Base-by-base conservation (phyloP, 2,113 vertebrate species). In the Toxotes jaculatrix region DNA sequence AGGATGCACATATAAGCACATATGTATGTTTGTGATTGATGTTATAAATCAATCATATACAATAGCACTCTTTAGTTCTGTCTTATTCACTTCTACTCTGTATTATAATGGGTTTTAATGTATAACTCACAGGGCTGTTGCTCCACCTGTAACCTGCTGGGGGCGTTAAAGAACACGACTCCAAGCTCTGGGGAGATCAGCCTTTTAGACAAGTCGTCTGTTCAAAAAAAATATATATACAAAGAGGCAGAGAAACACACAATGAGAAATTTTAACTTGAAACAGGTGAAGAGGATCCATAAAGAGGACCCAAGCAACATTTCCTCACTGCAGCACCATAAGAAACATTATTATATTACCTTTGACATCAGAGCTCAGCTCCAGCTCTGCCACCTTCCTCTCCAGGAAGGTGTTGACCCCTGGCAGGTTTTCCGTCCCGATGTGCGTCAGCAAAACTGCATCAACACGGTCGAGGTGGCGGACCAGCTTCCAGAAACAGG, bases 401-500 rank as follows among this genome's bases (percentile, higher is more conserved):
- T 96, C 96, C 11, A 99, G 95, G 56, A 99, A 93, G 74, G 96
- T 95, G 88, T 98, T 97, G 74, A 98, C 88, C 0, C 98, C 98
- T 0, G 96, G 96, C 47, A 99, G 94, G 90, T 97, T 99, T 88
- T 99, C 98, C 0, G 96, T 96, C 0, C 97, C 97, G 0, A 90
- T 86, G 6, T 99, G 98, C 0, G 98, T 99, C 88, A 98, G 91
- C 93, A 99, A 89, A 77, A 99, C 84, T 0, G 98, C 96, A n/a
- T 99, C 98, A 0, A 99, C 93, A 1, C 98, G 95, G 93, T 99
- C 98, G 59, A 99, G 95, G 92, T 99, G 98, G n/a, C 98, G 87
- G 36, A 99, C 97, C 91, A 99, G 94, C 89, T 98, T 99, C 98
- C 98, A 99, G 87, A 99, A 99, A 83, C 96, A 97, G 0, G 98